Evolutionary conservation across 2,888 invertebrate species (phyloP).

Genomic region (Amblyjoppa proteus): DNA sequence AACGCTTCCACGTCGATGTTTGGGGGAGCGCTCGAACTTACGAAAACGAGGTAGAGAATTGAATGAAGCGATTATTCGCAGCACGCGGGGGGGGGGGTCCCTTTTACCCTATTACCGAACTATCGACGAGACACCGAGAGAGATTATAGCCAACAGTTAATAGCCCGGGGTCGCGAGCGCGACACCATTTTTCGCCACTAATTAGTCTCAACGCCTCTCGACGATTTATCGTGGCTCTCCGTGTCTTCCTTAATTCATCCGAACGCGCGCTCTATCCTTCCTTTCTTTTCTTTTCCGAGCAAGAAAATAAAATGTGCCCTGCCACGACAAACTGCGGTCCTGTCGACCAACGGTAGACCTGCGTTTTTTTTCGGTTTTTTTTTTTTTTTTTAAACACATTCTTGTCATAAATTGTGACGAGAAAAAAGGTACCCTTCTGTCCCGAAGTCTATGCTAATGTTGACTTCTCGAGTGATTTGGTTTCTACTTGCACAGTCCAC

Average conservation of each 20-base stretch:
- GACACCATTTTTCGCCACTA: slow-evolving; percentile 50
- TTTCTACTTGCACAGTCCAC: no score
- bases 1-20: slow-evolving; percentile 50
- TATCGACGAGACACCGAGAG: slow-evolving; percentile 11
- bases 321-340: no score
- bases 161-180: slow-evolving; percentile 6
- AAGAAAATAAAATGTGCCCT: no score
- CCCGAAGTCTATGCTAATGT: no score
- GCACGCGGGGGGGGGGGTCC: slow-evolving; percentile 49
- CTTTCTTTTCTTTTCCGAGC: slow-evolving; percentile 5
- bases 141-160: slow-evolving; percentile 14
- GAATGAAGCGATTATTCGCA: slow-evolving; percentile 61
- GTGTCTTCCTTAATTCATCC: no score
- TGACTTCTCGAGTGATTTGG: no score
- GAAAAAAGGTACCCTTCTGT: no score
- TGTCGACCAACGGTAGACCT: no score
- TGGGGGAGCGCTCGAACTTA: not conserved
- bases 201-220: slow-evolving; percentile 32
- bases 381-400: no score
- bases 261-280: slow-evolving; percentile 11
- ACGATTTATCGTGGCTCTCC: not conserved
- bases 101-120: slow-evolving; percentile 60
- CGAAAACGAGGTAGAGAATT: slow-evolving; percentile 14
- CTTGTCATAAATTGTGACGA: no score
- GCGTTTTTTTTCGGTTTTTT: no score